Evolutionary conservation across 2,888 invertebrate genomes (phyloP), one percentile per base, ranked within the genome.

Genomic region (Belgica antarctica): DNA sequence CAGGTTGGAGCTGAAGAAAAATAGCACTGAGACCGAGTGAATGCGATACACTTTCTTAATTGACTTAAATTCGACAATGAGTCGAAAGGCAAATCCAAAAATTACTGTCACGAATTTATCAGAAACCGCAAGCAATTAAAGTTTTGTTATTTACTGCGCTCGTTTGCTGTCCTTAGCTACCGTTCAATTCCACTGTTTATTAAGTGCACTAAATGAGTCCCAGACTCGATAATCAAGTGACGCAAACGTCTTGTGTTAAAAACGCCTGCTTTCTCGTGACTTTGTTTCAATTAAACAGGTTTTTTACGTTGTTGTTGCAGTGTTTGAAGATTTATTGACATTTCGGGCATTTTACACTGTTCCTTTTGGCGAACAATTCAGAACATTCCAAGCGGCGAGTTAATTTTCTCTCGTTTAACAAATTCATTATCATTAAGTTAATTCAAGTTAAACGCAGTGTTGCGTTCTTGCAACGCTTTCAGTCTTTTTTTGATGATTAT

Each of bases 371-470:
- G 12, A 17, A 25, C n/a, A 59, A 25, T 17, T 27, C 25, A 59
- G 25, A 24, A 8, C 22, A 62, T 22, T 22, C 62, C 34, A 25
- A 17, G 41, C 12, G 22, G 34, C 19, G 22, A 36, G 36, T 62
- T 62, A 62, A 36, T 36, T 62, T 28, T 31, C 28, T 62, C 36
- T 62, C 36, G 62, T 62, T 62, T 47, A 57, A 68, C 68, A 68
- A 68, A 68, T 68, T 68, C 68, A 68, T 57, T 68, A 52, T 68
- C 68, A 68, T 68, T 68, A 57, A 68, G 52, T 68, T 57, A 68
- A 68, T 68, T 68, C 57, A 57, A 3, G 28, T 57, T 68, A 22
- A 31, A 28, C 52, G 52, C 22, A n/a, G n/a, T n/a, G n/a, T n/a
- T n/a, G n/a, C n/a, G n/a, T n/a, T n/a, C n/a, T n/a, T n/a, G n/a